These are phyloP conservation scores for Neoarius graeffei DNA, from an alignment of 2,113 vertebrate genomes.

Conservation along the genomic window DNA sequence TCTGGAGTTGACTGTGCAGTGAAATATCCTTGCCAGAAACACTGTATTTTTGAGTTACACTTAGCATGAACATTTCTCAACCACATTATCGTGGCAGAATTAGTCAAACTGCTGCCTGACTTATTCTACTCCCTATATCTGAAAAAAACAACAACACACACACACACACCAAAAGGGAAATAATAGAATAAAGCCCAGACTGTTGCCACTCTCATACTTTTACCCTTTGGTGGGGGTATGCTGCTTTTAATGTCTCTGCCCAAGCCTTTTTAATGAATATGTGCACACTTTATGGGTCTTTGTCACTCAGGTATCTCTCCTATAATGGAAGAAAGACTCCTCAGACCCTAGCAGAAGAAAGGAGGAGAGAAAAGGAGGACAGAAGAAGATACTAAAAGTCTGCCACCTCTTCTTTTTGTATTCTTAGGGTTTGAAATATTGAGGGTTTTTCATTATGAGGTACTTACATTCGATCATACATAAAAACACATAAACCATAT, in stretches of 20 bases:
- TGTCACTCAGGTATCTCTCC: constrained; percentile 42
- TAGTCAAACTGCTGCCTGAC: constrained; percentile 45
- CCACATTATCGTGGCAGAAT: constrained; percentile 39
- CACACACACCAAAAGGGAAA: constrained; percentile 27
- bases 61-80: constrained; percentile 34
- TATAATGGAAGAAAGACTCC: constrained; percentile 25
- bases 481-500: background rate
- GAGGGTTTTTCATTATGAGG: background rate
- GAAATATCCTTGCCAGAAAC: background rate
- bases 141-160: background rate
- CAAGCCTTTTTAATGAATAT: constrained; percentile 22
- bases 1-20: background rate
- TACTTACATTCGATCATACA: background rate
- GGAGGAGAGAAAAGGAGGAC: background rate
- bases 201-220: constrained; percentile 10
- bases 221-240: constrained; percentile 38
- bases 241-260: constrained; percentile 44
- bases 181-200: background rate
- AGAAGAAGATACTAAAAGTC: background rate
- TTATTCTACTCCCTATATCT: constrained; percentile 32
- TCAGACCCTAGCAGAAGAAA: background rate
- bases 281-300: constrained; percentile 35
- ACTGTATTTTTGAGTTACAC: constrained; percentile 11
- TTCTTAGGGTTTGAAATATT: background rate
- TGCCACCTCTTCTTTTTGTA: background rate